Conservation (phyloP, 2,888 invertebrate genomes). For the Pherbina coryleti region DNA sequence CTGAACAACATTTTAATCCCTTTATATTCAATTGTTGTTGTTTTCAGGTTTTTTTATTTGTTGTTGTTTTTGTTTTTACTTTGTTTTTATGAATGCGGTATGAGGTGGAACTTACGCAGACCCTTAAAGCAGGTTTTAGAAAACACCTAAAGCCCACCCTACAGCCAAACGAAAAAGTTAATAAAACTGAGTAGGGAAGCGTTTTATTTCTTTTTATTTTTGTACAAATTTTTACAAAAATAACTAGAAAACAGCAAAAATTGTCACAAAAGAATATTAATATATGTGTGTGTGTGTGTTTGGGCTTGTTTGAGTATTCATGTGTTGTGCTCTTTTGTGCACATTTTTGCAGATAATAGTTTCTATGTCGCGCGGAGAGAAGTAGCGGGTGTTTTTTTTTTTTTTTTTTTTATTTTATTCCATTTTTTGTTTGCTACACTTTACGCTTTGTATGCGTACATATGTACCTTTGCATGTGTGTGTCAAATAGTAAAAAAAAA, state of each 20-base stretch:
- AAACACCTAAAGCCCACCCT: background rate
- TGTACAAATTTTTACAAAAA: background rate
- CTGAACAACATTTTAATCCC: background rate
- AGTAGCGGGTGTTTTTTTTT: too few species aligned
- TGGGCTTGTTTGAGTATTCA: background rate
- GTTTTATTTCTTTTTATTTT: background rate
- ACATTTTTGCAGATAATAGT: too few species aligned
- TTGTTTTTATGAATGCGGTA: background rate
- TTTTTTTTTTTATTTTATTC: too few species aligned
- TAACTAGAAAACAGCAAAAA: background rate
- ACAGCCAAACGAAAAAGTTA: background rate
- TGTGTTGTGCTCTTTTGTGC: background rate
- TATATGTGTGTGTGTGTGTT: background rate
- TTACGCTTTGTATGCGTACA: too few species aligned
- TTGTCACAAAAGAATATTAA: background rate
- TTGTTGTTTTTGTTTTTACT: background rate
- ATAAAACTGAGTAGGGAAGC: background rate
- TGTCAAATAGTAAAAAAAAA: too few species aligned
- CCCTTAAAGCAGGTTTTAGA: background rate
- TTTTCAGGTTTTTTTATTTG: background rate
- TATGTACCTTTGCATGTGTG: too few species aligned
- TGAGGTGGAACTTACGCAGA: background rate
- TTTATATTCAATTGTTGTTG: background rate
- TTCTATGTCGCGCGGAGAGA: too few species aligned
- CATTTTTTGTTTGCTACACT: too few species aligned